Evolutionary conservation across 2,797 vertebrate species (phyloP).

Genomic region (Syngnathus acus): DNA sequence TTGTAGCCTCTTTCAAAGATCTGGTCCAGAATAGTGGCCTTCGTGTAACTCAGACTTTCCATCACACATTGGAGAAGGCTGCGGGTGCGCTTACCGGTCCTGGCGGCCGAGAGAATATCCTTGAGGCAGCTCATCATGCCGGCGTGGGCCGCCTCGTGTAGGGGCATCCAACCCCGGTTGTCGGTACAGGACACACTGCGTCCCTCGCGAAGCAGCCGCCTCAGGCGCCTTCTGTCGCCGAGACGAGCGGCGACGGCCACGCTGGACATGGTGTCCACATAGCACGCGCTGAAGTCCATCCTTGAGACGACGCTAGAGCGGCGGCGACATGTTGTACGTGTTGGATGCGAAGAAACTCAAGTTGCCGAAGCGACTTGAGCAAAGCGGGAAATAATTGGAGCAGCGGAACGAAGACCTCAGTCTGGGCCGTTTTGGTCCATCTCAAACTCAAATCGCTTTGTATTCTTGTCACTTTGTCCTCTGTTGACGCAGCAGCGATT

Average conservation of each 20-base stretch:
- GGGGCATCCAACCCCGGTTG: conserved; percentile 87
- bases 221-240: conserved; percentile 65
- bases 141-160: conserved; percentile 85
- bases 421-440: background rate
- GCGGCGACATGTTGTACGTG: too few species aligned
- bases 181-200: conserved; percentile 76
- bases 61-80: background rate
- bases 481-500: background rate
- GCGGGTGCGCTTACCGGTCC: conserved; percentile 56
- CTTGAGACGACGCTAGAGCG: background rate
- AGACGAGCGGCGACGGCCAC: conserved; percentile 79
- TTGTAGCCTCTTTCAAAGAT: too few species aligned
- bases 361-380: background rate
- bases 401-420: background rate
- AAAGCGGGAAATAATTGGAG: background rate
- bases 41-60: too few species aligned
- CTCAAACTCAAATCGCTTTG: background rate
- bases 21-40: too few species aligned
- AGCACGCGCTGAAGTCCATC: conserved; percentile 88
- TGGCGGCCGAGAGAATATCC: conserved; percentile 64
- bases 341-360: background rate
- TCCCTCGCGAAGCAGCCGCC: conserved; percentile 74
- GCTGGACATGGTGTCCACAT: conserved; percentile 77
- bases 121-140: conserved; percentile 72
- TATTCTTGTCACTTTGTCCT: background rate